These are phyloP conservation scores for Brachyistius frenatus DNA, from an alignment of 2,113 vertebrate genomes.

Conservation along the genomic window DNA sequence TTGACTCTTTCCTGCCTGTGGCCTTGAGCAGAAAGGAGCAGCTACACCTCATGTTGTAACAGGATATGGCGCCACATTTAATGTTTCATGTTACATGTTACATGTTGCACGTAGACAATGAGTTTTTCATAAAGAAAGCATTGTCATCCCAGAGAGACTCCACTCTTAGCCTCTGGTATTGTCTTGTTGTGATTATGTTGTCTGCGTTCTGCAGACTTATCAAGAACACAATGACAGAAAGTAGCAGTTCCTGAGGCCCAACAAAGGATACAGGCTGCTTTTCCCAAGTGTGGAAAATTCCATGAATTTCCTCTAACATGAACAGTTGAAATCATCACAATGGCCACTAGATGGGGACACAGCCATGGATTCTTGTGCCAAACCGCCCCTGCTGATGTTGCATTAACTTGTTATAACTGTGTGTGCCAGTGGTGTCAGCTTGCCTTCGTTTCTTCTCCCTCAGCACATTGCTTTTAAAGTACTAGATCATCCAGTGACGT, in stretches of 20 bases:
- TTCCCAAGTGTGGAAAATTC: constrained; percentile 72
- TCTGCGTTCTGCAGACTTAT: neutral
- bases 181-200: neutral
- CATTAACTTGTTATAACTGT: constrained; percentile 24
- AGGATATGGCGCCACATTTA: neutral
- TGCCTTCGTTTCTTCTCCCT: constrained; percentile 3
- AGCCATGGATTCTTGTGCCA: constrained; percentile 25
- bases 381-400: constrained; percentile 55
- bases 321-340: neutral
- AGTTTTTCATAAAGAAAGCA: neutral
- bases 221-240: constrained; percentile 9
- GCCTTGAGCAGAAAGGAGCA: neutral
- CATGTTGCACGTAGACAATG: neutral
- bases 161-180: neutral
- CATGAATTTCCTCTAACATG: constrained; percentile 17
- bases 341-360: constrained; percentile 67
- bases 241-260: neutral
- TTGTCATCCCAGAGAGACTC: neutral
- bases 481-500: neutral
- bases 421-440: constrained; percentile 34
- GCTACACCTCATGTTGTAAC: neutral
- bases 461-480: neutral
- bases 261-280: constrained; percentile 8
- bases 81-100: neutral
- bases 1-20: neutral